Base-by-base conservation (phyloP, 2,888 invertebrate genomes). In the Athalia rosae region DNA sequence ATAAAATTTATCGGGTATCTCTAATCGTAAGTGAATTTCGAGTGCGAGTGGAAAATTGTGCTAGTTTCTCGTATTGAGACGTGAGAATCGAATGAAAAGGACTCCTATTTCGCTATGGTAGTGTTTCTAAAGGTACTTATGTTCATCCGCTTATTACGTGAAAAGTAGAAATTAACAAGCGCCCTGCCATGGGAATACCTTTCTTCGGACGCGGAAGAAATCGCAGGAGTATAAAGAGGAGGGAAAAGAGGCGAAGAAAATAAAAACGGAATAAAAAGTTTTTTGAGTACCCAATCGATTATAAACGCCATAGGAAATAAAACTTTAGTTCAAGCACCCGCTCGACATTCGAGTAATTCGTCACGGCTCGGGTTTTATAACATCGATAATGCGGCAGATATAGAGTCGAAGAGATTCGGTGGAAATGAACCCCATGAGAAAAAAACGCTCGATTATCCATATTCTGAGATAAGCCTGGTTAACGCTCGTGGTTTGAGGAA, bases 321-420 rank as follows among this genome's bases (percentile, higher is more conserved):
- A 67, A 67, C 50, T 67, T 67, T 66, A 48, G 47, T 50, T 66
- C 15, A 66, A 41, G 67, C 53, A 15, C 9, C 28, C 67, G n/a
- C n/a, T 28, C 11, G 9, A 11, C 67, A 13, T 15, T 67, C 67
- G 67, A 28, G 67, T 41, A 53, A 67, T 67, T 53, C 67, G 15
- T 67, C 53, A 67, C 11, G 50, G 11, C 7, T 53, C 67, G 28
- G 28, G 53, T 67, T 67, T 67, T 41, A 50, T 15, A 28, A 41
- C 53, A 41, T 41, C 4, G 28, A n/a, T 50, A 41, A 53, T 11
- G 8, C 6, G 6, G 47, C 28, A 53, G 41, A 53, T 48, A 67
- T n/a, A 47, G 47, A 64, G 45, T 64, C 64, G 47, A 13, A n/a
- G 8, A 7, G 15, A 64, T 47, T 64, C 64, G 64, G 15, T 64